Base-by-base conservation (phyloP, 2,113 vertebrate species). In the Zootoca vivipara region DNA sequence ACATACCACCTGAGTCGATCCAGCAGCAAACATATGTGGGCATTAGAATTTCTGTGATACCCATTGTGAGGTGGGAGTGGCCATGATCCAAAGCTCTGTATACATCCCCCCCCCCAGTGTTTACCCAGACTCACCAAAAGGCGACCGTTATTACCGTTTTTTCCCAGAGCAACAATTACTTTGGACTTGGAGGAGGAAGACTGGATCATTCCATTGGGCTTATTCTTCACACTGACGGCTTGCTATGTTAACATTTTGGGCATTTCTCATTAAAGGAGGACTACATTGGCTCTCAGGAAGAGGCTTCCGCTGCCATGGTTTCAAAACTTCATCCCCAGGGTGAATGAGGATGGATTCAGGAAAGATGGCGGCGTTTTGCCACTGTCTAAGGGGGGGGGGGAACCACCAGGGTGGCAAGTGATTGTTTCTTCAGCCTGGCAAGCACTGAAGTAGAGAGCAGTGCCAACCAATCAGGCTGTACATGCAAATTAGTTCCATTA, bases 361-460 rank as follows among this genome's bases (percentile, higher is more conserved):
- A 8, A 75, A 75, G 22, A 83, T 40, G 65, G 20, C 30, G 65
- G 38, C 52, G 13, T 40, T 77, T 67, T 38, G 15, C 42, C 16
- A 67, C 52, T 74, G 13, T 15, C 30, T 56, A 78, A 77, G 73
- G 24, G n/a, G 5, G 35, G 72, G 42, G n/a, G 8, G 10, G 69
- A 78, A 56, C 8, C 73, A 56, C 30, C 62, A 69, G 22, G 28
- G 15, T 40, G 69, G 28, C 52, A 74, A 82, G 69, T 24, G 6
- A 77, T 88, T 78, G 72, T 88, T 75, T 65, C 87, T 83, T 88
- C 87, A 83, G 58, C 22, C 42, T 77, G 40, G 20, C 62, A 81
- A 82, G 28, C 22, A 38, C 42, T 80, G 77, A 87, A 7, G 78
- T 24, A 73, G 52, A 46, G 38, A 67, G n/a, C 10, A 12, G 56